Percentiles rank a stretch among this genome's conserved stretches.
Conservation (phyloP, 2,888 invertebrate species). For the Luffia ferchaultella region DNA sequence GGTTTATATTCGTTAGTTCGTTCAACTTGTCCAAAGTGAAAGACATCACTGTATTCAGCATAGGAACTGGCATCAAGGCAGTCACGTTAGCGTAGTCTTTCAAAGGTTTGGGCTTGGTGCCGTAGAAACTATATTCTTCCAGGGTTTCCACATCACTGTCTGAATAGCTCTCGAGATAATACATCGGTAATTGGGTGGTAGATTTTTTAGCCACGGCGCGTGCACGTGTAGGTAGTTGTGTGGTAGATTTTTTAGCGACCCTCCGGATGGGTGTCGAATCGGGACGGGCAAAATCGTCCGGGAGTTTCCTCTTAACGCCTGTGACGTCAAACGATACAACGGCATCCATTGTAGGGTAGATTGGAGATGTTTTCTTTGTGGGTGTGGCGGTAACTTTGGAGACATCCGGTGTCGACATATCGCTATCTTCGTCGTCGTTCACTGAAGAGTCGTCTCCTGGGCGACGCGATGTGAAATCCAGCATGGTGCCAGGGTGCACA, state of each 20-base stretch:
- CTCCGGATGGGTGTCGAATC: neutral
- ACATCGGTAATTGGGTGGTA: constrained; percentile 44
- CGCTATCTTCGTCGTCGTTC: neutral
- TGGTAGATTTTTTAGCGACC: constrained; percentile 37
- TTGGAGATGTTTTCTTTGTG: no score
- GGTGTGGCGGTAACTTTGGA: no score
- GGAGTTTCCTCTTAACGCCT: neutral
- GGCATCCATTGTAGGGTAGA: neutral
- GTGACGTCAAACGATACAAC: neutral
- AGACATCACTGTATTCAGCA: constrained; percentile 46
- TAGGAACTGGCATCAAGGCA: constrained; percentile 59
- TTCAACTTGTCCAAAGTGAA: constrained; percentile 55
- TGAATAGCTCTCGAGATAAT: constrained; percentile 5
- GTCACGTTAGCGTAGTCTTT: constrained; percentile 45
- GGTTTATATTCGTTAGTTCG: constrained; percentile 57
- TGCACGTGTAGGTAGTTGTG: constrained; percentile 28
- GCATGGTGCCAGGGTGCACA: constrained; percentile 16
- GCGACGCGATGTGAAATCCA: neutral
- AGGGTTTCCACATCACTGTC: constrained; percentile 19
- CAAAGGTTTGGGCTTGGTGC: constrained; percentile 35
- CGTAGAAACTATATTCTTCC: constrained; percentile 54
- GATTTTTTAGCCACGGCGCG: constrained; percentile 50
- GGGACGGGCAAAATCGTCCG: neutral
- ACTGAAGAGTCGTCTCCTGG: neutral
- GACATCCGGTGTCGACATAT: neutral